Percentiles rank a stretch among this genome's conserved stretches.
Conservation (phyloP, 2,113 vertebrate species). For the Heptranchias perlo region DNA sequence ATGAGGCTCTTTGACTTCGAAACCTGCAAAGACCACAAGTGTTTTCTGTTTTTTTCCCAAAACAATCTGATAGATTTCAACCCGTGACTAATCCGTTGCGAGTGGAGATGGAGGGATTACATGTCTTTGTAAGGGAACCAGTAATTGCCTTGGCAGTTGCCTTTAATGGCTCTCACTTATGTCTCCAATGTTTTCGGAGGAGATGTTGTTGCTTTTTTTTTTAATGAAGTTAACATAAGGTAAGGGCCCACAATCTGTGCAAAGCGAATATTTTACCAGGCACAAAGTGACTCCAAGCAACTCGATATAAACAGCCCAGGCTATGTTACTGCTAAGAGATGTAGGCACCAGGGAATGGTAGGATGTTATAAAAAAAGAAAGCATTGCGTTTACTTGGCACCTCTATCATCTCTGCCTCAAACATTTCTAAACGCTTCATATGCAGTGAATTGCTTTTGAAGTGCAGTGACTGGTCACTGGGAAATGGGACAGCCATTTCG, state of each 20-base stretch:
- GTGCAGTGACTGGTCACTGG: no score
- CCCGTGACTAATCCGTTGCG: constrained; percentile 9
- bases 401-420: no score
- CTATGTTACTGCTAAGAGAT: no score
- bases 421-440: no score
- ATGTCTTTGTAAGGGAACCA: neutral
- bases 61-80: neutral
- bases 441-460: no score
- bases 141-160: neutral
- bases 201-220: neutral
- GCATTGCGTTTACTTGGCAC: no score
- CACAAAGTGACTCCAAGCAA: neutral
- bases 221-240: neutral
- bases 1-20: neutral
- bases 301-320: neutral
- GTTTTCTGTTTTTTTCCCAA: neutral
- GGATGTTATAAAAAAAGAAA: no score
- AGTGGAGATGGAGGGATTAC: constrained; percentile 12
- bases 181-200: neutral
- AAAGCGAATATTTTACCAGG: neutral
- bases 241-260: neutral
- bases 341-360: no score
- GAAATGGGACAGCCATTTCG: no score
- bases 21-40: neutral
- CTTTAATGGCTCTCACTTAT: neutral